Percentiles rank a stretch among this genome's conserved stretches.
Conservation (phyloP, 2,113 vertebrate species). For the Suricata suricatta region DNA sequence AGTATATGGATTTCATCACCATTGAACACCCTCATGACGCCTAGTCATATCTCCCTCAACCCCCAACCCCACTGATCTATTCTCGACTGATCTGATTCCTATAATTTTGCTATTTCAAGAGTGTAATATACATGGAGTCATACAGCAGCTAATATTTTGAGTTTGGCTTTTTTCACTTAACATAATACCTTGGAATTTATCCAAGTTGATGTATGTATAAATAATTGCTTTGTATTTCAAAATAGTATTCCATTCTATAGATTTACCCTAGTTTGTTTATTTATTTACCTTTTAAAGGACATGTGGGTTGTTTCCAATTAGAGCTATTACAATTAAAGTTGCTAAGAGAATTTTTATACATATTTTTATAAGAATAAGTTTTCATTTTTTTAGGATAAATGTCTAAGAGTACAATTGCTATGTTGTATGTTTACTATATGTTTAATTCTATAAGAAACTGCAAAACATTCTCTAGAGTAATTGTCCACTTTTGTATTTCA, state of each 20-base stretch:
- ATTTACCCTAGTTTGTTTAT: not conserved
- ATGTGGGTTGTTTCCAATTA: not conserved
- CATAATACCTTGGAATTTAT: not conserved
- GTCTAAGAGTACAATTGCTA: not conserved
- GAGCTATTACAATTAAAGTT: not conserved
- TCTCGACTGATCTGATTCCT: not conserved
- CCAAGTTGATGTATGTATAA: not conserved
- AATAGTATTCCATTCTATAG: not conserved
- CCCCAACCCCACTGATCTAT: not conserved
- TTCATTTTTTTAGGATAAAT: not conserved
- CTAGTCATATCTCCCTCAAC: not conserved
- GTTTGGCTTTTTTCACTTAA: not conserved
- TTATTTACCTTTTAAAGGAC: not conserved
- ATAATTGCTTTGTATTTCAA: not conserved
- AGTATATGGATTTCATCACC: not conserved
- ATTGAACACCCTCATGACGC: not conserved
- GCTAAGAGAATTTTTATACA: not conserved
- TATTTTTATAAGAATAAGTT: not conserved
- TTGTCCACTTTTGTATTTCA: not conserved
- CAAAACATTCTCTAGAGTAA: not conserved
- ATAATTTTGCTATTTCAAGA: not conserved
- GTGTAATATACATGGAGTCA: not conserved
- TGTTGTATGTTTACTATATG: not conserved
- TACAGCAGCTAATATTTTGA: not conserved
- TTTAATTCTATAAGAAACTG: not conserved